These are phyloP conservation scores for Salarias fasciatus DNA, from an alignment of 2,797 vertebrate species.

Conservation along the genomic window DNA sequence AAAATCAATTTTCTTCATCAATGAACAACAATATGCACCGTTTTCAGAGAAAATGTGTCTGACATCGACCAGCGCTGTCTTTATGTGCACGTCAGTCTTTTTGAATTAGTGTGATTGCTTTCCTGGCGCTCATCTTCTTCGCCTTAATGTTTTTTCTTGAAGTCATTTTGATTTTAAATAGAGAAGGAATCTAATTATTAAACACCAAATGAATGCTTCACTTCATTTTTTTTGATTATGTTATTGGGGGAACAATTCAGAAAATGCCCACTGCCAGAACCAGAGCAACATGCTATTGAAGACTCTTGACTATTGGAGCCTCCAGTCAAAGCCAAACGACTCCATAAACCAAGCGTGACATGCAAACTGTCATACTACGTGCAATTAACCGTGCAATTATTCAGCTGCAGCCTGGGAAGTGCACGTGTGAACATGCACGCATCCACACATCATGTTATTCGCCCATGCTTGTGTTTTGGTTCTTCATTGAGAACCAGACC, in stretches of 20 bases:
- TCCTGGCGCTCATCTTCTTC: not conserved
- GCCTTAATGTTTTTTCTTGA: conserved; percentile 2
- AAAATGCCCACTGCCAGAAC: conserved; percentile 26
- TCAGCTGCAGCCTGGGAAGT: conserved; percentile 41
- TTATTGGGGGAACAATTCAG: conserved; percentile 27
- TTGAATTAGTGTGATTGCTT: not conserved
- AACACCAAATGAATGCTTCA: conserved; percentile 13
- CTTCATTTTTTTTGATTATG: not conserved
- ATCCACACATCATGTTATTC: conserved; percentile 21
- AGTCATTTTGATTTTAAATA: conserved; percentile 2
- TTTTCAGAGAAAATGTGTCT: not conserved
- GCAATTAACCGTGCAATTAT: conserved; percentile 42
- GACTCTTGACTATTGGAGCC: conserved; percentile 23
- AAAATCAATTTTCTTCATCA: conserved; percentile 14
- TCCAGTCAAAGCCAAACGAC: conserved; percentile 41
- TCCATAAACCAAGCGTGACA: conserved; percentile 46
- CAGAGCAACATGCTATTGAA: conserved; percentile 4
- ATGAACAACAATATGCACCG: not conserved
- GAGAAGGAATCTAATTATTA: not conserved
- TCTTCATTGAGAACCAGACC: conserved; percentile 68
- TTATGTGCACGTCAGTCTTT: conserved; percentile 1
- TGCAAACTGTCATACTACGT: conserved; percentile 44
- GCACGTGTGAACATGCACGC: conserved; percentile 16
- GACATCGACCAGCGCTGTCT: not conserved
- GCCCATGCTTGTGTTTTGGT: conserved; percentile 31